Percentiles rank a stretch among this genome's conserved stretches.
Evolutionary conservation across 2,888 invertebrate genomes (phyloP).

Genomic region (Nysson spinosus): DNA sequence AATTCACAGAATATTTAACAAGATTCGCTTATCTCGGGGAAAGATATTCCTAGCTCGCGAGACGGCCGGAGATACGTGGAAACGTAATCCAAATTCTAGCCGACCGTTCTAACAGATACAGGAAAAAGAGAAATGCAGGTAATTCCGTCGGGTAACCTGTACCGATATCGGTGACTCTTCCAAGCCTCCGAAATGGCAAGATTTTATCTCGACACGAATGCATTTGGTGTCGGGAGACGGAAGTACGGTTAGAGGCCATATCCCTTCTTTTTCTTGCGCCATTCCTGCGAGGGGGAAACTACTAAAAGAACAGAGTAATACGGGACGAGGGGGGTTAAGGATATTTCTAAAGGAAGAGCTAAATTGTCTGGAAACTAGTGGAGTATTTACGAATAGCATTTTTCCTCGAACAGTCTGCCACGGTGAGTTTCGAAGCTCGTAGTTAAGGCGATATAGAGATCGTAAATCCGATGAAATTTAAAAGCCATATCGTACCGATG

Average conservation of each 20-base stretch:
- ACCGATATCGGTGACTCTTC: conserved; percentile 34
- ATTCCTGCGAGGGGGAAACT: conserved; percentile 3
- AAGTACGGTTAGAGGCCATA: conserved; percentile 25
- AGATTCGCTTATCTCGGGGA: not conserved
- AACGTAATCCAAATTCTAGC: conserved; percentile 2
- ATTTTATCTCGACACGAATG: conserved; percentile 48
- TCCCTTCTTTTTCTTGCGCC: not conserved
- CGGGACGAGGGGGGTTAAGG: conserved; percentile 3
- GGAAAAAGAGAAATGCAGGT: conserved; percentile 30
- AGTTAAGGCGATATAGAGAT: conserved; percentile 24
- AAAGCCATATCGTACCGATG: conserved; percentile 18
- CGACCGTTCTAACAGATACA: not conserved
- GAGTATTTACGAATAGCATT: conserved; percentile 47
- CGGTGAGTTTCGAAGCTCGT: conserved; percentile 16
- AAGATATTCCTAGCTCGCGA: not conserved
- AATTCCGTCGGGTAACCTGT: conserved; percentile 34
- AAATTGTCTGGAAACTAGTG: conserved; percentile 60
- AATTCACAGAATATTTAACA: not conserved
- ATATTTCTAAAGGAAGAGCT: conserved; percentile 34
- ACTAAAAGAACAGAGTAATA: too few species aligned
- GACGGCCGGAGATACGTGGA: not conserved
- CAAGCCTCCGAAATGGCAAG: conserved; percentile 45
- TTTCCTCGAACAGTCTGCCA: conserved; percentile 9
- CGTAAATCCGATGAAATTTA: conserved; percentile 38
- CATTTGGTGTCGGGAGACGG: conserved; percentile 32